Conservation (phyloP, 2,113 vertebrate species). For the Rhinopomastus cyanomelas region DNA sequence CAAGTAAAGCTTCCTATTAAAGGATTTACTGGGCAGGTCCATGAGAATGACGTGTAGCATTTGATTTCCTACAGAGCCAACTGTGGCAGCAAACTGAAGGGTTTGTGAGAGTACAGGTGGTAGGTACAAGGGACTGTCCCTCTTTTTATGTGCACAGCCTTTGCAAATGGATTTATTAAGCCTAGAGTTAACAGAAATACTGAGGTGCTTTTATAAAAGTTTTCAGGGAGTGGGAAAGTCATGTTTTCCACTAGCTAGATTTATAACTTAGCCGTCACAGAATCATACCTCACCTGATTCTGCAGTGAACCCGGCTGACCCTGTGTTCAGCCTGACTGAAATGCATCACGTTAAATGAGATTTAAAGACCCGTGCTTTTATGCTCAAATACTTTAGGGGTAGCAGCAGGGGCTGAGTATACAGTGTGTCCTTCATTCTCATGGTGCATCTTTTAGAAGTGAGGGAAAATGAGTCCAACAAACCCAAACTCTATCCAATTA, state of each 20-base stretch:
- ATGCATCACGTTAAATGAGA: not conserved
- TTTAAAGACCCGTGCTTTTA: not conserved
- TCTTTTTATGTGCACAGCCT: not conserved
- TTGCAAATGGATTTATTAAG: not conserved
- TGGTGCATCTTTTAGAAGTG: not conserved
- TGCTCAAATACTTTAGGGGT: not conserved
- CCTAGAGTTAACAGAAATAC: not conserved
- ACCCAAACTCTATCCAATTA: not conserved
- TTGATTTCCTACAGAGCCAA: not conserved
- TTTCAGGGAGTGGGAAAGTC: not conserved
- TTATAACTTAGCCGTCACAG: not conserved
- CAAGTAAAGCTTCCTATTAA: constrained; percentile 3
- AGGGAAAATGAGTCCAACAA: not conserved
- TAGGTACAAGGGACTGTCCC: not conserved
- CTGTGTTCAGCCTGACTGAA: not conserved
- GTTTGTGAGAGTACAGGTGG: not conserved
- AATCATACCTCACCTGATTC: not conserved
- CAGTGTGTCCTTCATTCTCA: not conserved
- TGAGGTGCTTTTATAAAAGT: not conserved
- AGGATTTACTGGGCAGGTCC: constrained; percentile 14
- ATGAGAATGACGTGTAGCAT: not conserved
- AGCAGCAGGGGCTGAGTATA: not conserved
- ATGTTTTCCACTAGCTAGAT: not conserved
- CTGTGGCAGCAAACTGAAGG: not conserved
- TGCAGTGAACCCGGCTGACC: not conserved